A percentile compares a stretch with the other conserved stretches of the same genome.
These are phyloP conservation scores for Calephelis nemesis DNA, from an alignment of 1,140 invertebrate species.

Conservation along the genomic window DNA sequence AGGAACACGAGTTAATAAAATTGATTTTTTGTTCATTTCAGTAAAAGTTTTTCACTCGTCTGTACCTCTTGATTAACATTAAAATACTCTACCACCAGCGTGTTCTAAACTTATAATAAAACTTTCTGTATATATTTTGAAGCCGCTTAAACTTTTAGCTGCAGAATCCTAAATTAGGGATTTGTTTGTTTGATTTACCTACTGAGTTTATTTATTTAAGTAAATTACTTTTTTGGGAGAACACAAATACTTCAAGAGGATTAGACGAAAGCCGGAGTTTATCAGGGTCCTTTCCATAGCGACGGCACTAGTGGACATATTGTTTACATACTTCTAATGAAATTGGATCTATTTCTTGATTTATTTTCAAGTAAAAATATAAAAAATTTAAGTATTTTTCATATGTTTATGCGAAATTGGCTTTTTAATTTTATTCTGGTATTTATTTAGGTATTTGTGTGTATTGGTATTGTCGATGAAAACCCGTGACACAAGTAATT, in stretches of 20 bases:
- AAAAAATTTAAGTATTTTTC: background rate
- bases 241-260: constrained; percentile 9
- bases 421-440: background rate
- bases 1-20: no score
- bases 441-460: no score
- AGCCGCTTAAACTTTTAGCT: background rate
- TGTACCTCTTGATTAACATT: no score
- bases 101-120: constrained; percentile 6
- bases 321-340: constrained; percentile 2
- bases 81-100: background rate
- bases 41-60: no score
- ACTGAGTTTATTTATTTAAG: constrained; percentile 3
- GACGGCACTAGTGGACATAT: background rate
- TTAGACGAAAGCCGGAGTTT: background rate
- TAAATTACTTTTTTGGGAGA: constrained; percentile 15
- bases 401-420: background rate
- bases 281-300: constrained; percentile 1
- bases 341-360: background rate
- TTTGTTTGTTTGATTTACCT: constrained; percentile 10
- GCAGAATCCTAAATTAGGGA: constrained; percentile 9
- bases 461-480: no score
- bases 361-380: no score
- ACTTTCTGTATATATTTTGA: background rate
- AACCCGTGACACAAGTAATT: no score
- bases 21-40: no score